Base-by-base conservation (phyloP, 1,140 invertebrate genomes). In the Drosophila tristis region DNA sequence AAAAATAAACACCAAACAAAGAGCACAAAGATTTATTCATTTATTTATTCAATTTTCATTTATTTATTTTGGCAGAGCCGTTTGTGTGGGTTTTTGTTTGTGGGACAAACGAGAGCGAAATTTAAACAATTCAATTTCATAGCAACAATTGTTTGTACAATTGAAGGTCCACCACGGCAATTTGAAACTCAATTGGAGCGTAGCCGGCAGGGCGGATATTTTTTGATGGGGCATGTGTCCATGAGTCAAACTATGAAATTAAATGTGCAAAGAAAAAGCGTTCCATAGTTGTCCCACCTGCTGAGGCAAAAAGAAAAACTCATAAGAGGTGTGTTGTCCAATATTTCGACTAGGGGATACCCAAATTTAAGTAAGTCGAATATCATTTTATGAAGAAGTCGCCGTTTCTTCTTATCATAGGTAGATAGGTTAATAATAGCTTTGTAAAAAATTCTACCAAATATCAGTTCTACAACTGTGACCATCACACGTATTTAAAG, bases 101-200 rank as follows among this genome's bases (percentile, higher is more conserved):
- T 61, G 68, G 57, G 78, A 55, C 78, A 62, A 67, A 85, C 74
- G 44, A 68, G 62, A 68, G 26, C 53, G 66, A 68, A 70, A 16
- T 70, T 70, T 68, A 57, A 85, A 68, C 74, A 82, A 81, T 87
- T 87, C 75, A 78, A 56, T 86, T 80, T 61, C 53, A 78, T 71
- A 51, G 60, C 67, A 47, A 44, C 60, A 74, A 65, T 74, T 74
- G 63, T 74, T 63, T 61, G 64, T 55, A 63, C 45, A 60, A 66
- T 57, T 73, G 60, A 66, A 56, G 72, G 51, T 72, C 56, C 62
- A 50, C 23, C 49, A 45, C 43, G 13, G n/a, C 58, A 71, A 82
- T 71, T 78, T 67, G 58, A 23, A 53, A 49, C 59, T 67, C 57
- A 81, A 81, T 64, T 78, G 48, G 61, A 64, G 62, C 74, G 68